Base-by-base conservation (phyloP, 53 echinoderm and acorn worm genomes). In the Temnopleurus reevesii region DNA sequence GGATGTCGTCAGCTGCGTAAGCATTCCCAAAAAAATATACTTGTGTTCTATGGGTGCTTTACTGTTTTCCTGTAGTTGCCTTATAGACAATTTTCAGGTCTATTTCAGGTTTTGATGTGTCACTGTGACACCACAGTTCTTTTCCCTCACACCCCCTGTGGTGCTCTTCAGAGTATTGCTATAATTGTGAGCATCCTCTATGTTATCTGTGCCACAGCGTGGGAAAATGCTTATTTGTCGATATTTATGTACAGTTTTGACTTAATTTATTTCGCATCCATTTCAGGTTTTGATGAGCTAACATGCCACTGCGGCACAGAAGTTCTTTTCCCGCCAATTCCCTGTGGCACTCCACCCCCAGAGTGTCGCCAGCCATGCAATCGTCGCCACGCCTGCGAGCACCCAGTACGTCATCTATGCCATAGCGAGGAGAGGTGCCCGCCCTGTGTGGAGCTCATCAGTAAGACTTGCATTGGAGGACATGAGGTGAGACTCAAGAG, bases 201-300 rank as follows among this genome's bases (percentile, higher is more conserved):
- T 92, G 94, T 2, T 96, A 99, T 57, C 93, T 61, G 2, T 99
- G 99, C 71, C 99, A 99, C 81, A 93, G 91, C 35, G 99, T 96
- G 57, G 90, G 89, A 30, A 60, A 91, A 30, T 99, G 99, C 76
- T n/a, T n/a, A n/a, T n/a, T n/a, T n/a, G n/a, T n/a, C n/a, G n/a
- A n/a, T n/a, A n/a, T n/a, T n/a, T n/a, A n/a, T n/a, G n/a, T n/a
- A n/a, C n/a, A n/a, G n/a, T n/a, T n/a, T n/a, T n/a, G n/a, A n/a
- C n/a, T n/a, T n/a, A n/a, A n/a, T n/a, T n/a, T n/a, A n/a, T n/a
- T n/a, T n/a, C n/a, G n/a, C n/a, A n/a, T n/a, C n/a, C n/a, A n/a
- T 55, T 76, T 8, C 61, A 98, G 99, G 94, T 86, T 98, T 98
- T 94, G 99, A 98, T 46, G 99, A 98, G 80, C 85, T 92, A 43